A percentile compares a stretch with the other conserved stretches of the same genome.
Conservation (phyloP, 2,888 invertebrate genomes). For the Prenolepis imparis region DNA sequence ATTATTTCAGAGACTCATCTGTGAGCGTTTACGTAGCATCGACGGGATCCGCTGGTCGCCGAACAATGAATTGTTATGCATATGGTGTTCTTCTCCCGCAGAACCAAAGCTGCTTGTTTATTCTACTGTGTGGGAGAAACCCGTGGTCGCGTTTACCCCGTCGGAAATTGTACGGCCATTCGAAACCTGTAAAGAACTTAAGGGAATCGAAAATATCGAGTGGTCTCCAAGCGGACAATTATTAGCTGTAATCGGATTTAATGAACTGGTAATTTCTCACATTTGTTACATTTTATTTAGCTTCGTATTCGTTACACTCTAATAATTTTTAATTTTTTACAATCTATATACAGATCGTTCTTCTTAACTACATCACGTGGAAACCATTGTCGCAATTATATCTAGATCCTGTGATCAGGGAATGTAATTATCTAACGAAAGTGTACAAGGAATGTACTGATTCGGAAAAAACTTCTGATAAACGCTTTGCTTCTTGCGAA, state of each 20-base stretch:
- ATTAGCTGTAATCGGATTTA: conserved; percentile 81
- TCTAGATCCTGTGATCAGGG: conserved; percentile 81
- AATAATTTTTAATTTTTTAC: neutral
- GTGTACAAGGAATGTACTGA: conserved; percentile 80
- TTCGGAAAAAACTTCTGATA: conserved; percentile 72
- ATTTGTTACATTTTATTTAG: neutral
- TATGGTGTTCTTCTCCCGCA: conserved; percentile 82
- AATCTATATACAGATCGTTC: conserved; percentile 75
- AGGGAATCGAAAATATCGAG: conserved; percentile 81
- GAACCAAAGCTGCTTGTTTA: conserved; percentile 82
- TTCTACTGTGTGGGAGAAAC: conserved; percentile 79
- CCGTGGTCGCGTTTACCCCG: conserved; percentile 80
- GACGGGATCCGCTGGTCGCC: conserved; percentile 84
- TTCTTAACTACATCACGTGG: conserved; percentile 84
- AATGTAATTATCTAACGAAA: conserved; percentile 79
- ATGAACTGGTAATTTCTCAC: conserved; percentile 79
- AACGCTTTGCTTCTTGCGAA: conserved; percentile 53
- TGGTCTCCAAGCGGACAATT: conserved; percentile 84
- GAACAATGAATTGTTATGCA: conserved; percentile 82
- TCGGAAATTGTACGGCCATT: conserved; percentile 46
- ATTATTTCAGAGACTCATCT: conserved; percentile 82
- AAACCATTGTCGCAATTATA: conserved; percentile 79
- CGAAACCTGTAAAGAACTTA: conserved; percentile 66
- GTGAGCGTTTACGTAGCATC: conserved; percentile 80
- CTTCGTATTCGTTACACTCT: neutral